Percentiles rank a stretch among this genome's conserved stretches.
Conservation (phyloP, 1,140 invertebrate species). For the Rhynchophorus ferrugineus region DNA sequence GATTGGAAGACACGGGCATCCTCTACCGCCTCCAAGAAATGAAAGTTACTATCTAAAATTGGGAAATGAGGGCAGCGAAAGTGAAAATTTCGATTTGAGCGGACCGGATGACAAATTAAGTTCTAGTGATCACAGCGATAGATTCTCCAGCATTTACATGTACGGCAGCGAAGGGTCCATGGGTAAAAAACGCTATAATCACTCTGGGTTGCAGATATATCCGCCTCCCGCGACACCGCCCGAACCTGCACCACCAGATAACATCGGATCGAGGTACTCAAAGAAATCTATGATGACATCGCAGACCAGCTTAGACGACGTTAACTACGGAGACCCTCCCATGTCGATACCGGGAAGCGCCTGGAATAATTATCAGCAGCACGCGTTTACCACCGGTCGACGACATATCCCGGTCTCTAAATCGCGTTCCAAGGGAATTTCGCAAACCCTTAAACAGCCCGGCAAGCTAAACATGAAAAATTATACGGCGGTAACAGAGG, state of each 20-base stretch:
- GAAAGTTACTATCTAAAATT: slow-evolving; percentile 62
- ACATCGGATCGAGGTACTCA: slow-evolving; percentile 37
- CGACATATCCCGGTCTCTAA: slow-evolving; percentile 56
- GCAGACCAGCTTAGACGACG: slow-evolving; percentile 58
- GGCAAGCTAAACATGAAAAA: slow-evolving; percentile 86
- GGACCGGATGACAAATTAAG: slow-evolving; percentile 44
- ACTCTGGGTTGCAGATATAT: slow-evolving; percentile 69
- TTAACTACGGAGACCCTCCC: slow-evolving; percentile 45
- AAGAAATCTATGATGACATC: slow-evolving; percentile 41
- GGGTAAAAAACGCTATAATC: slow-evolving; percentile 33
- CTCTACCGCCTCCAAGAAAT: slow-evolving; percentile 56
- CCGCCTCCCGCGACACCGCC: slow-evolving; percentile 72
- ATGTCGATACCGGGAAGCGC: slow-evolving; percentile 42
- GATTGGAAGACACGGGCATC: slow-evolving; percentile 37
- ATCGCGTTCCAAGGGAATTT: slow-evolving; percentile 63
- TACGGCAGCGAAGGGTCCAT: slow-evolving; percentile 39
- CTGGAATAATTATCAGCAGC: slow-evolving; percentile 59
- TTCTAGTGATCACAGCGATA: slow-evolving; percentile 63
- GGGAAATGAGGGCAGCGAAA: slow-evolving; percentile 59
- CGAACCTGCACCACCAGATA: slow-evolving; percentile 73
- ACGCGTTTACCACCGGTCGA: slow-evolving; percentile 77
- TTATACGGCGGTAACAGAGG: slow-evolving; percentile 80
- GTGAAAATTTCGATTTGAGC: slow-evolving; percentile 72
- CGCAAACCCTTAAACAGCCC: slow-evolving; percentile 79
- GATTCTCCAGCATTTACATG: slow-evolving; percentile 45